A percentile compares a stretch with the other conserved stretches of the same genome.
Conservation (phyloP, 92 coral and sea anemone genomes). For the Heliopora coerulea region DNA sequence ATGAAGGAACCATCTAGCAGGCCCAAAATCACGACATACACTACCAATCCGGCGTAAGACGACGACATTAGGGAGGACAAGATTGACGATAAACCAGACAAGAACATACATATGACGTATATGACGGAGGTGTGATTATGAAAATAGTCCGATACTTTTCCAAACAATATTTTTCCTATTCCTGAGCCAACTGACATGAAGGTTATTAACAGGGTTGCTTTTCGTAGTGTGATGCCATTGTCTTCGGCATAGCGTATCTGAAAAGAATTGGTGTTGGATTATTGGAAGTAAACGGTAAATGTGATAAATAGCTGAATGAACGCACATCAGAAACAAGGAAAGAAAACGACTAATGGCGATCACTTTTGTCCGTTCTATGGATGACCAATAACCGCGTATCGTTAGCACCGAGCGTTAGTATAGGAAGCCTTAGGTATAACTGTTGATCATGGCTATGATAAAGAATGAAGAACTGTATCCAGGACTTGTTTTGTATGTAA, state of each 20-base stretch:
- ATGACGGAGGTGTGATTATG: conserved; percentile 13
- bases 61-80: conserved; percentile 62
- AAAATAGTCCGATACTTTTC: conserved; percentile 68
- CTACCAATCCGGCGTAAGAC: conserved; percentile 76
- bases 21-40: conserved; percentile 73
- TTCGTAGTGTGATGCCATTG: conserved; percentile 66
- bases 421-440: too few species aligned
- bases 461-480: too few species aligned
- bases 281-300: too few species aligned
- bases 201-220: conserved; percentile 85
- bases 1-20: conserved; percentile 90
- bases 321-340: too few species aligned
- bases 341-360: too few species aligned
- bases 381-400: too few species aligned
- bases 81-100: conserved; percentile 74
- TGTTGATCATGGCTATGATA: too few species aligned
- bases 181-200: conserved; percentile 83
- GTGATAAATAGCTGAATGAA: too few species aligned
- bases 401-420: too few species aligned
- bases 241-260: conserved; percentile 89
- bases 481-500: too few species aligned
- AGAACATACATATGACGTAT: conserved; percentile 70
- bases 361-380: too few species aligned
- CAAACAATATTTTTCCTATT: conserved; percentile 82
- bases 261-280: too few species aligned